These are phyloP conservation scores for Subacronicta megacephala DNA, from an alignment of 2,888 invertebrate genomes.

Conservation along the genomic window DNA sequence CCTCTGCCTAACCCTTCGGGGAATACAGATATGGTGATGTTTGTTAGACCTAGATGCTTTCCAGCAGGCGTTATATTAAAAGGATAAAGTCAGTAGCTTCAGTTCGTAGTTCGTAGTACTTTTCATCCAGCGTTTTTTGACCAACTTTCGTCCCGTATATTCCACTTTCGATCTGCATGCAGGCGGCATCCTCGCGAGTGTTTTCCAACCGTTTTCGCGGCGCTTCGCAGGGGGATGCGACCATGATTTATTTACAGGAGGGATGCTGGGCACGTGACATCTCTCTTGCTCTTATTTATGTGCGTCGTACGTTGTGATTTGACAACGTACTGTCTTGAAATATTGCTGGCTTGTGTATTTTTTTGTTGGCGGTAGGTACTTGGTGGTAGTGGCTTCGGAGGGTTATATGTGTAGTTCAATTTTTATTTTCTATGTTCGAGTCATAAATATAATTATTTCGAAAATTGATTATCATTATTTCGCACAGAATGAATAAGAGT, in stretches of 20 bases:
- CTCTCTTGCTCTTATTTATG: constrained; percentile 70
- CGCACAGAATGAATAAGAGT: too few species aligned
- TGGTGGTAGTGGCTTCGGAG: background rate
- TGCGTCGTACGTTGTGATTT: constrained; percentile 72
- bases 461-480: too few species aligned
- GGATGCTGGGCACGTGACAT: constrained; percentile 61
- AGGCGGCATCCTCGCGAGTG: constrained; percentile 72
- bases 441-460: too few species aligned
- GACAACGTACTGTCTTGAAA: constrained; percentile 68
- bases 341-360: constrained; percentile 54
- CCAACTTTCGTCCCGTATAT: constrained; percentile 52
- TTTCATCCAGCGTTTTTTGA: background rate
- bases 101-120: background rate
- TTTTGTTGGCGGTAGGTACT: constrained; percentile 7
- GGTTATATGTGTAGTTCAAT: background rate
- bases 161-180: constrained; percentile 74
- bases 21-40: too few species aligned
- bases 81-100: too few species aligned
- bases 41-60: too few species aligned
- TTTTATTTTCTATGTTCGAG: background rate
- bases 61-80: too few species aligned
- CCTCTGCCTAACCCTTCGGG: too few species aligned
- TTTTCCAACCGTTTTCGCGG: constrained; percentile 81
- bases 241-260: constrained; percentile 77
- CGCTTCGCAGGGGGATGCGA: constrained; percentile 71